Evolutionary conservation across 2,888 invertebrate genomes (phyloP).

Genomic region (Drosophila anomelani): DNA sequence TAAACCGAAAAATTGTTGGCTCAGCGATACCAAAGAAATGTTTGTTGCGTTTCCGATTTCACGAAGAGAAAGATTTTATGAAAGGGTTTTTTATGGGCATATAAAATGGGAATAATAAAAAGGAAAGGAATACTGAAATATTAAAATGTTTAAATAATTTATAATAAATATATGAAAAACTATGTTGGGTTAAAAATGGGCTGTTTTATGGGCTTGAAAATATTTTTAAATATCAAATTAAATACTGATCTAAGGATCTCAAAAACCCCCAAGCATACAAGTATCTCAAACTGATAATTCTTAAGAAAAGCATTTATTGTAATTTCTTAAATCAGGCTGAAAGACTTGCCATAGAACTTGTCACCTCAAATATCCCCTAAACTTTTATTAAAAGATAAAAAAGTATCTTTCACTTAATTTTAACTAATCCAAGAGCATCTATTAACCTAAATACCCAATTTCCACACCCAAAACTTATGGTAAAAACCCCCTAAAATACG

Average conservation of each 20-base stretch:
- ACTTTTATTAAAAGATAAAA: background rate
- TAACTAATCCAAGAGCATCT: background rate
- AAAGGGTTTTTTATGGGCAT: background rate
- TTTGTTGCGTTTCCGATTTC: slow-evolving; percentile 46
- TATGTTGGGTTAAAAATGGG: no score
- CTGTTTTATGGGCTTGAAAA: no score
- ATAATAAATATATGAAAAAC: no score
- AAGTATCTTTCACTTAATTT: background rate
- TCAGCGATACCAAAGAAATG: slow-evolving; percentile 55
- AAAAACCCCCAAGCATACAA: no score
- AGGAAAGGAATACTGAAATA: no score
- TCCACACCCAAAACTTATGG: slow-evolving; percentile 1
- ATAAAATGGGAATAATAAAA: background rate
- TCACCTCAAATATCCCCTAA: background rate
- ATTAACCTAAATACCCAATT: background rate
- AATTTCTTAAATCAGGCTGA: no score
- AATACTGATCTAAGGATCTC: no score
- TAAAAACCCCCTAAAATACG: slow-evolving; percentile 45
- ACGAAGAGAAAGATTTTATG: background rate
- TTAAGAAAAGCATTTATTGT: no score
- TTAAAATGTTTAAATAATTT: no score
- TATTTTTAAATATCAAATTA: no score
- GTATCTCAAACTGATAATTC: no score
- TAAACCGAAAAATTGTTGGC: slow-evolving; percentile 72
- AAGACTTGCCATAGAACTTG: background rate